Conservation (phyloP, 2,113 vertebrate genomes). For the Paradisaea rubra region DNA sequence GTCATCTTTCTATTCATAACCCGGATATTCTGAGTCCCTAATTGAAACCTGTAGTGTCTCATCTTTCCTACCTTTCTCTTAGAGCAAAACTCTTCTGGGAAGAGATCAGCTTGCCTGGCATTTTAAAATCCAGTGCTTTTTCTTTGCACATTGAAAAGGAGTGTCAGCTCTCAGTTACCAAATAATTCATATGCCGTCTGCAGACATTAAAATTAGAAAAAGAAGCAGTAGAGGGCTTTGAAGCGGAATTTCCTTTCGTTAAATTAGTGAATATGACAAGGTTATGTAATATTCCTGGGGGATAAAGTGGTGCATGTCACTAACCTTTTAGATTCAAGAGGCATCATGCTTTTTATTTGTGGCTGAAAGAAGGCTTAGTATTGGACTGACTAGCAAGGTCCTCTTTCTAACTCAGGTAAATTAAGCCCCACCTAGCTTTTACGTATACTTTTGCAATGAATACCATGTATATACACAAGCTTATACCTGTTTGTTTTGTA, state of each 20-base stretch:
- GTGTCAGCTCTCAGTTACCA: slow-evolving; percentile 52
- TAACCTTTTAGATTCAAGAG: slow-evolving; percentile 68
- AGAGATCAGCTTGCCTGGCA: neutral
- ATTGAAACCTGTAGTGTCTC: neutral
- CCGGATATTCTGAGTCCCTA: neutral
- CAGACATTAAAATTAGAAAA: slow-evolving; percentile 69
- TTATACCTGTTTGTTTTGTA: neutral
- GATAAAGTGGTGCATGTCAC: slow-evolving; percentile 51
- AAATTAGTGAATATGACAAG: slow-evolving; percentile 69
- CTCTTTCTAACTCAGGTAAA: slow-evolving; percentile 72
- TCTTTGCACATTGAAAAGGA: slow-evolving; percentile 27
- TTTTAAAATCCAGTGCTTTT: slow-evolving; percentile 41
- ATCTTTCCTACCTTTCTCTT: neutral
- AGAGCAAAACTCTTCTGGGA: neutral
- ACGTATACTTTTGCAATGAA: neutral
- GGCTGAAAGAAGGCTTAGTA: slow-evolving; percentile 64
- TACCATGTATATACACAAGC: neutral
- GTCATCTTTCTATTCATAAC: neutral
- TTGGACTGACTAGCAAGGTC: slow-evolving; percentile 65
- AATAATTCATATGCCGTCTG: slow-evolving; percentile 65
- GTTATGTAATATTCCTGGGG: slow-evolving; percentile 72
- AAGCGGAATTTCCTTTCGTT: slow-evolving; percentile 61
- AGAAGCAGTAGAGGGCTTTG: slow-evolving; percentile 58
- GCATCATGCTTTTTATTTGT: slow-evolving; percentile 74
- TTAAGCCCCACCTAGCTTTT: slow-evolving; percentile 52